Base-by-base conservation (phyloP, 1,140 invertebrate genomes). In the Vollenhovia emeryi region DNA sequence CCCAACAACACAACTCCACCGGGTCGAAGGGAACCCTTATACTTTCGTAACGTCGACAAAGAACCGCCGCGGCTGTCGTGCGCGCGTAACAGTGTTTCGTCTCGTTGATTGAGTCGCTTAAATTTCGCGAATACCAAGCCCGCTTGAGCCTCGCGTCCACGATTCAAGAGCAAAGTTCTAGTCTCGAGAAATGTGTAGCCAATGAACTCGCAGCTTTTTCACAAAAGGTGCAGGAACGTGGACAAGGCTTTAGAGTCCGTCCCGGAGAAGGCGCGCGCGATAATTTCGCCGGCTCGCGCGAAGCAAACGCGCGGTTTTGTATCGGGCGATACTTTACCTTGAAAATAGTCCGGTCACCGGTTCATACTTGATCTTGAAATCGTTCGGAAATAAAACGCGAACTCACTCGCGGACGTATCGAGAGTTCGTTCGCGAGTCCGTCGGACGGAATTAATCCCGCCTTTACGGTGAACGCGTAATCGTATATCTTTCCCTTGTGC, bases 321-420 rank as follows among this genome's bases (percentile, higher is more conserved):
- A 30, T 62, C 11, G 50, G n/a, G 24, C 78, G 1, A 69, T 55
- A 52, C 40, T 69, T 80, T 24, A 55, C 8, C 64, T 30, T 30
- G 50, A 69, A 71, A 71, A 43, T 69, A 64, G 8, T 45, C n/a
- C 27, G 30, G 13, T 45, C 40, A 36, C n/a, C 36, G 57, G 45
- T 9, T 66, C 45, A 48, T 21, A 71, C 66, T 82, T 82, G 78
- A 82, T 82, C 78, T 82, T 59, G 78, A 82, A 82, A 82, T 43
- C 52, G 24, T 6, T 36, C 50, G 40, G 21, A 43, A 43, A 36
- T 27, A 55, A 57, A 69, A 55, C 48, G 50, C 78, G 48, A 18
- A 15, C 24, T 3, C 33, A 9, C 15, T 2, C 13, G n/a, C 15
- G 55, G 40, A 21, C 24, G 18, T 24, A 18, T 13, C n/a, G 57